These are phyloP conservation scores for Hesperophylax magnus DNA, from an alignment of 1,140 invertebrate genomes.

Conservation along the genomic window DNA sequence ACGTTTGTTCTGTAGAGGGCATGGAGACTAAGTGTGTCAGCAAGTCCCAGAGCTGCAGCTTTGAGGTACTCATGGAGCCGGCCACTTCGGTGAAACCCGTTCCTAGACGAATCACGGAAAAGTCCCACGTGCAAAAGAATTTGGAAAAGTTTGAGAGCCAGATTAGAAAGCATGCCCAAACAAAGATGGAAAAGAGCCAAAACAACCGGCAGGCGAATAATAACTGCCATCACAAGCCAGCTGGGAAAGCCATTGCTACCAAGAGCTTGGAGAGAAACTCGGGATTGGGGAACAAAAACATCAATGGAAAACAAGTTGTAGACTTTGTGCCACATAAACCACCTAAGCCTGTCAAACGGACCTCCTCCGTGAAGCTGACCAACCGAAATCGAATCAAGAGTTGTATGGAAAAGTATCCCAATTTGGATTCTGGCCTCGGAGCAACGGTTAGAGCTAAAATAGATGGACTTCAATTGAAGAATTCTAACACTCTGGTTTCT, in stretches of 20 bases:
- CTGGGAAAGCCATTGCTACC: slow-evolving; percentile 65
- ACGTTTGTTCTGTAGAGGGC: slow-evolving; percentile 66
- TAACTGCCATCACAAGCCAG: slow-evolving; percentile 48
- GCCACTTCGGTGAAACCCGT: slow-evolving; percentile 63
- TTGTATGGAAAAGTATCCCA: slow-evolving; percentile 50
- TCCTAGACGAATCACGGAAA: slow-evolving; percentile 63
- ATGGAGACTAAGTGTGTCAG: slow-evolving; percentile 65
- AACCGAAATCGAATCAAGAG: slow-evolving; percentile 64
- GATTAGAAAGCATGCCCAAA: slow-evolving; percentile 68
- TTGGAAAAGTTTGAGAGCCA: slow-evolving; percentile 70
- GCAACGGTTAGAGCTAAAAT: slow-evolving; percentile 70
- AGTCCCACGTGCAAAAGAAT: slow-evolving; percentile 70
- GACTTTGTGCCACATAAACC: slow-evolving; percentile 74
- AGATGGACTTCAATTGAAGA: slow-evolving; percentile 68
- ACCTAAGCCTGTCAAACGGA: slow-evolving; percentile 69
- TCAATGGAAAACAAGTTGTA: slow-evolving; percentile 69
- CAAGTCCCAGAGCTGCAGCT: slow-evolving; percentile 70
- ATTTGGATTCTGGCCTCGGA: slow-evolving; percentile 60
- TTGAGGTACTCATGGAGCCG: slow-evolving; percentile 69
- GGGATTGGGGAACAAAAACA: slow-evolving; percentile 65
- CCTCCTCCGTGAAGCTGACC: slow-evolving; percentile 68
- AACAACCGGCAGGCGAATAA: slow-evolving; percentile 68
- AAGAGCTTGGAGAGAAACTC: slow-evolving; percentile 72
- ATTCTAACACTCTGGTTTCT: slow-evolving; percentile 54
- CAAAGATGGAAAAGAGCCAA: slow-evolving; percentile 69